Conservation (phyloP, 2,888 invertebrate species). For the Rotaria sp. region DNA sequence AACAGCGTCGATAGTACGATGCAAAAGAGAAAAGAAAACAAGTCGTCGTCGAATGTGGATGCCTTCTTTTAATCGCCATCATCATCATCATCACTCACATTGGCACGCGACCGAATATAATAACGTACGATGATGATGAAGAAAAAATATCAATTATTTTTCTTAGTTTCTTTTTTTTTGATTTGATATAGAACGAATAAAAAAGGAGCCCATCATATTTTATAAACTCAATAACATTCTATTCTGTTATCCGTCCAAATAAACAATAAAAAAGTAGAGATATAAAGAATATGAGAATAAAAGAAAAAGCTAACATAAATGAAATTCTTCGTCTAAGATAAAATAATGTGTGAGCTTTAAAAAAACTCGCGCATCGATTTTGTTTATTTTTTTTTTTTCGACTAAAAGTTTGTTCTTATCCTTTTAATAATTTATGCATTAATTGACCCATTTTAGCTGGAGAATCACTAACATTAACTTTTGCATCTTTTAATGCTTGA, state of each 20-base stretch:
- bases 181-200: neutral
- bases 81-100: too few relatives aligned
- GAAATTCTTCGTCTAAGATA: neutral
- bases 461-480: slow-evolving; percentile 85
- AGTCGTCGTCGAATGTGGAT: neutral
- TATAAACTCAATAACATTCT: neutral
- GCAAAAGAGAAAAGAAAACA: neutral
- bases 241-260: neutral
- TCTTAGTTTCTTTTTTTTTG: neutral
- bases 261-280: neutral
- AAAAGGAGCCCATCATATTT: neutral
- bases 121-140: neutral
- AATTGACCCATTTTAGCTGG: slow-evolving; percentile 90
- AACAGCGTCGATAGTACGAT: neutral
- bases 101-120: neutral
- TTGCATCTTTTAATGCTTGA: slow-evolving; percentile 74
- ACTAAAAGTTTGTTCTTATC: neutral
- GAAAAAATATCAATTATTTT: neutral
- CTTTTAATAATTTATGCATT: slow-evolving; percentile 59
- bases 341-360: neutral
- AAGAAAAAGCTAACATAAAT: too few relatives aligned
- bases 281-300: neutral
- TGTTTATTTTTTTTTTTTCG: neutral
- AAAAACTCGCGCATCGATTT: neutral
- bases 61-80: neutral